These are phyloP conservation scores for Myopa testacea DNA, from an alignment of 2,888 invertebrate genomes.

Conservation along the genomic window DNA sequence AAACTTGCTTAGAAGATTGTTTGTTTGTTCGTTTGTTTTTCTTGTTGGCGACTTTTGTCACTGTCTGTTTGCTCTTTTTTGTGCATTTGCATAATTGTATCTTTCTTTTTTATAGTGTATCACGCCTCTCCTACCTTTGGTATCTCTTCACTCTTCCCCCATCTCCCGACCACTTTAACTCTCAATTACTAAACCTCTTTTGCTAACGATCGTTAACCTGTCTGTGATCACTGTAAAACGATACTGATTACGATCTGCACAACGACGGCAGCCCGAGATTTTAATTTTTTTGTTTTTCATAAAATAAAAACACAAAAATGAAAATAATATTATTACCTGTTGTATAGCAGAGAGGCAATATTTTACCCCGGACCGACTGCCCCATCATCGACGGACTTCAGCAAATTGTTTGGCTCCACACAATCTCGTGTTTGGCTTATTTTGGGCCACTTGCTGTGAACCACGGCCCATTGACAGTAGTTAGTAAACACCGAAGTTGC, in stretches of 20 bases:
- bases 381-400: background rate
- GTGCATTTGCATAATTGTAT: slow-evolving; percentile 16
- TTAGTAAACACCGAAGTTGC: background rate
- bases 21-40: background rate
- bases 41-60: background rate
- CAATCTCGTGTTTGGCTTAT: slow-evolving; percentile 2
- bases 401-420: slow-evolving; percentile 33
- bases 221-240: slow-evolving; percentile 42
- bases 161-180: background rate
- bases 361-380: too few species aligned
- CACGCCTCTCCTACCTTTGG: background rate
- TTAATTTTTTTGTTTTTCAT: slow-evolving; percentile 1
- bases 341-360: background rate
- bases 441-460: slow-evolving; percentile 22
- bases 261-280: background rate
- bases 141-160: background rate
- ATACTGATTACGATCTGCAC: slow-evolving; percentile 3
- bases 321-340: background rate
- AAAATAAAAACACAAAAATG: slow-evolving; percentile 1
- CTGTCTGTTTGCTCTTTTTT: background rate
- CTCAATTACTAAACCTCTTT: background rate
- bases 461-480: slow-evolving; percentile 5
- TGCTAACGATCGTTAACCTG: slow-evolving; percentile 61
- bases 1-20: slow-evolving; percentile 1
- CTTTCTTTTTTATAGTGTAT: background rate